These are phyloP conservation scores for Cossypha polioptera DNA, from an alignment of 2,797 vertebrate species.

Conservation along the genomic window DNA sequence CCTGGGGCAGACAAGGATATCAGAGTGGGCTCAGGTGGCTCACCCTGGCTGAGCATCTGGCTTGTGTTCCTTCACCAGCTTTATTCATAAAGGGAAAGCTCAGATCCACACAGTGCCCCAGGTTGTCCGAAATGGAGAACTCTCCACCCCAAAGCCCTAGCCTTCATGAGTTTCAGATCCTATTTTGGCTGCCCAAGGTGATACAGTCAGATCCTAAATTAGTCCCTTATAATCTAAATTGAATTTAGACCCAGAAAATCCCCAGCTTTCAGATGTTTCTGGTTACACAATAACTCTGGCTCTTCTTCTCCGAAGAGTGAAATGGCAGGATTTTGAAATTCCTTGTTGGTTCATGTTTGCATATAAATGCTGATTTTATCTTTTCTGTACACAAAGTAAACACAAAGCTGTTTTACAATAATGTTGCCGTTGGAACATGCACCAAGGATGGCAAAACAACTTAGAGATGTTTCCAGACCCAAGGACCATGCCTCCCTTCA, in stretches of 20 bases:
- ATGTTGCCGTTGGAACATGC: slow-evolving; percentile 64
- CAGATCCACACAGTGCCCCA: neutral
- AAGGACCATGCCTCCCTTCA: neutral
- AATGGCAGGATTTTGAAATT: slow-evolving; percentile 67
- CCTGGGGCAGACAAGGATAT: accelerated
- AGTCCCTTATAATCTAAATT: slow-evolving; percentile 61
- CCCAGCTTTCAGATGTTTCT: slow-evolving; percentile 56
- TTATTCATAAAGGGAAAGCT: neutral
- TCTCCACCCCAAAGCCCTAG: neutral
- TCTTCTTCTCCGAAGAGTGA: slow-evolving; percentile 57
- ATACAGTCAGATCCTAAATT: slow-evolving; percentile 52
- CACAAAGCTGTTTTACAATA: slow-evolving; percentile 64
- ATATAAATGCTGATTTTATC: slow-evolving; percentile 73
- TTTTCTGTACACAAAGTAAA: slow-evolving; percentile 70
- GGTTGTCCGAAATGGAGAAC: neutral
- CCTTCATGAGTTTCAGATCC: neutral
- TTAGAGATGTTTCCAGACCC: slow-evolving; percentile 35
- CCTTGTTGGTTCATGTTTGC: slow-evolving; percentile 71
- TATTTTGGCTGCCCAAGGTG: slow-evolving; percentile 42
- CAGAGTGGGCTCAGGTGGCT: neutral
- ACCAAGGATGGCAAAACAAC: slow-evolving; percentile 52
- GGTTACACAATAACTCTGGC: slow-evolving; percentile 69
- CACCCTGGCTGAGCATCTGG: neutral
- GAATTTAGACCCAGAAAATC: slow-evolving; percentile 63
- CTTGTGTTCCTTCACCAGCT: accelerated